Percentiles rank a stretch among this genome's conserved stretches.
phyloP scores from a whole-genome alignment of 2,113 vertebrate genomes.

The Hemiprocne comata region DNA sequence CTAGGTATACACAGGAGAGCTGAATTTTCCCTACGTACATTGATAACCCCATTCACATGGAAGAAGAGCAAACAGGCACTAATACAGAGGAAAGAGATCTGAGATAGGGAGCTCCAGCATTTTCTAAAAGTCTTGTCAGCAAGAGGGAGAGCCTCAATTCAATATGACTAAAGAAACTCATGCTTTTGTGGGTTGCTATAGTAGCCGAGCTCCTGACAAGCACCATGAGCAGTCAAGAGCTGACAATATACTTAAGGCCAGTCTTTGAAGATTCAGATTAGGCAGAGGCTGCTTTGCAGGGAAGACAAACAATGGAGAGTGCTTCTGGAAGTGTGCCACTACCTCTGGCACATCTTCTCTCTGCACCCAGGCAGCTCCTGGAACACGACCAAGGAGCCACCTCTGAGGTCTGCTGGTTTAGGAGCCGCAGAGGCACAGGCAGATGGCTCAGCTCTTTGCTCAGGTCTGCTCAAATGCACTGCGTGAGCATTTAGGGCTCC shows the following conservation, averaged over 20 bases:
- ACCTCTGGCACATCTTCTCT: background rate
- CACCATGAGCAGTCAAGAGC: background rate
- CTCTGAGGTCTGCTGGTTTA: background rate
- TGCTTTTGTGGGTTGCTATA: background rate
- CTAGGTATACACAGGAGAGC: background rate
- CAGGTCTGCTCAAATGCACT: background rate
- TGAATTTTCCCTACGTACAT: background rate
- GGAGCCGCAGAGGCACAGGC: background rate
- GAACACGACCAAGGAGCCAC: background rate
- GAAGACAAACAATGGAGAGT: background rate
- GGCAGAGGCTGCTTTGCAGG: background rate
- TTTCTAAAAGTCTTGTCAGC: background rate
- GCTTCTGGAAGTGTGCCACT: background rate
- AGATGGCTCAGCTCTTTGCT: background rate
- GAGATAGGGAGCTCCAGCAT: background rate
- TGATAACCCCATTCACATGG: background rate
- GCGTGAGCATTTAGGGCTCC: background rate
- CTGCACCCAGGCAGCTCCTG: background rate
- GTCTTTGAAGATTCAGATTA: conserved; percentile 9
- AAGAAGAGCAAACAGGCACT: background rate
- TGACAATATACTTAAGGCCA: background rate
- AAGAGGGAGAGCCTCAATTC: background rate
- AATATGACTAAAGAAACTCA: background rate
- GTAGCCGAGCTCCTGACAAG: fast-evolving
- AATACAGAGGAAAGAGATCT: background rate